Percentiles rank a stretch among this genome's conserved stretches.
Evolutionary conservation across 53 echinoderm and acorn worm species (phyloP).

Genomic region (Apostichopus leukothele): DNA sequence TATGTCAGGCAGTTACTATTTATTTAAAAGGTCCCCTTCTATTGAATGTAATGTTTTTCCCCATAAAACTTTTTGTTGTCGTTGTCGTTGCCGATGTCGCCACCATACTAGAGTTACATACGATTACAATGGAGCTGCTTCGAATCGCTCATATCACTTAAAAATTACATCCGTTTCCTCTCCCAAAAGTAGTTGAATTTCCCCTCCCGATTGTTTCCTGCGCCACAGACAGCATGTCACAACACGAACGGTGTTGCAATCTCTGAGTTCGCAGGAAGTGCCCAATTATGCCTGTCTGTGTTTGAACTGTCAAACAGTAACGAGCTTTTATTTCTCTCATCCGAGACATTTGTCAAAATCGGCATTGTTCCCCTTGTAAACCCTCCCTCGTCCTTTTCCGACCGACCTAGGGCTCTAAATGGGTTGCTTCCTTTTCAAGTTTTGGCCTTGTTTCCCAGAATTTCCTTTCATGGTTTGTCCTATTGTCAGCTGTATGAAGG

Average conservation of each 20-base stretch:
- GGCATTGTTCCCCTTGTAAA: constrained; percentile 22
- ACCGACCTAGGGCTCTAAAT: constrained; percentile 7
- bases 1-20: too few species aligned
- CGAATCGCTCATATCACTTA: neutral
- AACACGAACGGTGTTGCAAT: neutral
- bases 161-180: constrained; percentile 5
- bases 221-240: neutral
- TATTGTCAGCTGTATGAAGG: constrained; percentile 1
- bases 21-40: too few species aligned
- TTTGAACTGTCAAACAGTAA: constrained; percentile 36
- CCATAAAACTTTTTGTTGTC: too few species aligned
- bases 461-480: constrained; percentile 27
- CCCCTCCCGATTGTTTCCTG: constrained; percentile 16
- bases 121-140: too few species aligned
- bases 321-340: constrained; percentile 38
- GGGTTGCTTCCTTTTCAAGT: constrained; percentile 18
- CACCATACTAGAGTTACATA: too few species aligned
- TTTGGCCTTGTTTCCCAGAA: constrained; percentile 32
- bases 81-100: too few species aligned
- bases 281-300: constrained; percentile 26
- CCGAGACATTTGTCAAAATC: constrained; percentile 32
- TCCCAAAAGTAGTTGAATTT: constrained; percentile 3
- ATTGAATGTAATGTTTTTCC: too few species aligned
- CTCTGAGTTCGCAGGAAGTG: constrained; percentile 16
- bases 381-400: neutral